Base-by-base conservation (phyloP, 2,113 vertebrate genomes). In the Charadrius vociferus region DNA sequence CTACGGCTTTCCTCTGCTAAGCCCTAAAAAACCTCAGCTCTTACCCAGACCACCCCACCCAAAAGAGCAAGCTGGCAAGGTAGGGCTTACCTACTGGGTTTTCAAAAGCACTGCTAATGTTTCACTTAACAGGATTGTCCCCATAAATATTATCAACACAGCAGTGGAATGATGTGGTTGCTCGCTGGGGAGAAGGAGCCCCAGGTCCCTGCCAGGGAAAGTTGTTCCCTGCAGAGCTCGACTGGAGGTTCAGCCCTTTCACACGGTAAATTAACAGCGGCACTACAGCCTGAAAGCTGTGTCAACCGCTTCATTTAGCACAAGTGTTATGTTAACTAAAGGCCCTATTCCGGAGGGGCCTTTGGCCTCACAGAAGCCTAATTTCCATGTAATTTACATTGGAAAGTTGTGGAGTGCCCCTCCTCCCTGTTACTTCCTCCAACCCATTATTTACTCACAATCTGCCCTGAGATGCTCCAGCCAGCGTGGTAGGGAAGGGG, bases 281-380 rank as follows among this genome's bases (percentile, higher is more conserved):
- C 89, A 88, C 93, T 95, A 83, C 89, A 95, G 92, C 73, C 96
- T 95, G 95, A 96, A 97, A 97, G 96, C 95, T 92, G 67, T 94
- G 96, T 97, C 97, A 97, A 96, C 85, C 15, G 92, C 97, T 95
- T 96, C 97, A 96, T 97, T 97, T 98, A 97, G 93, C 96, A 96
- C 96, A 93, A 98, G 96, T 96, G 96, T 97, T 97, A 94, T 95
- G 96, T 97, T 97, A 97, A 96, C 95, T 97, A 91, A 93, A 87
- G 86, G 87, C 88, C 91, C 82, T 86, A 88, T 90, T 97, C 94
- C 77, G 1, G 84, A 93, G 95, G 86, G 95, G 93, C 94, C 95
- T 95, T 92, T 95, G 91, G 96, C 96, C 93, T 97, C 79, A 77
- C 87, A 89, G 80, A 73, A 96, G 61, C 68, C 91, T 95, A 36